Evolutionary conservation across 2,113 vertebrate species (phyloP), one percentile per base, ranked within the genome.

Genomic region (Petaurus breviceps): DNA sequence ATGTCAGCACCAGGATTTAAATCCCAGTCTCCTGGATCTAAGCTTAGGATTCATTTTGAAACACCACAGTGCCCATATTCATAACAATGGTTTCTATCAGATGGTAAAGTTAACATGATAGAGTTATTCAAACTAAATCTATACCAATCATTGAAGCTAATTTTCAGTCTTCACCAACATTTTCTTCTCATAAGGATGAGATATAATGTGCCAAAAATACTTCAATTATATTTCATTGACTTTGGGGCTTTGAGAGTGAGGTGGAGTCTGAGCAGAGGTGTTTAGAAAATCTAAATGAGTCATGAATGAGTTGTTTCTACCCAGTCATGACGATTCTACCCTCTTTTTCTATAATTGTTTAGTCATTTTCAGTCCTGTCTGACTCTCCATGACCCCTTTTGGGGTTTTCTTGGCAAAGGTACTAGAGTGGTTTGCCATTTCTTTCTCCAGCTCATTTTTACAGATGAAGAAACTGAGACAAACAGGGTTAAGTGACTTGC

Each of bases 41-140:
- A 31, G 26, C 8, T 61, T 61, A 61, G 26, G 55, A 61, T 10
- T 61, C 55, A 31, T 61, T 61, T 61, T 61, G 55, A 61, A 3
- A 61, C 9, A 28, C 55, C 10, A 61, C 28, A 61, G 2, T 61
- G 9, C 55, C 55, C 9, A 23, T 53, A 53, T 53, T 53, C 5
- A 6, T 53, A 53, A 6, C 53, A 61, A 1, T 61, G 26, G 28
- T 61, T 31, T 24, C 11, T 90, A 28, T 14, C 95, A 94, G 43
- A 61, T 61, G 77, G 9, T 92, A 53, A 37, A 92, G 24, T 89
- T 91, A 55, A 14, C 11, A 94, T 93, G 51, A 51, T 52, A 0
- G 10, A 53, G 7, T 91, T 49, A 90, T 61, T 77, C 94, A 94
- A 46, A 51, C 8, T 92, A 31, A 92, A 50, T 93, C 95, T 93